phyloP scores from a whole-genome alignment of 2,113 vertebrate genomes.

The Silurus meridionalis region DNA sequence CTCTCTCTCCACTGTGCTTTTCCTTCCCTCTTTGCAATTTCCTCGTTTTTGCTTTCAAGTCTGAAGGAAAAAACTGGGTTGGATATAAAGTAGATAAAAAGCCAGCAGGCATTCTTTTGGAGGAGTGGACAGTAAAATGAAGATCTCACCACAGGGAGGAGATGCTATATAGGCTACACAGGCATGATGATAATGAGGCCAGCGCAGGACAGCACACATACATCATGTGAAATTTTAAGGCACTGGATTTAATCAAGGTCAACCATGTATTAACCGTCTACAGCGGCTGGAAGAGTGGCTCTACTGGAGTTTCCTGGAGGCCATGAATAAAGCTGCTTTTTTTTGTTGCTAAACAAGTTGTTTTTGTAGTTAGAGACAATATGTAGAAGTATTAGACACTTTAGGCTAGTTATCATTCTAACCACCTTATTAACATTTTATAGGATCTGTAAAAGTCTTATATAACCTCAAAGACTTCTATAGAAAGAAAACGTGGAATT shows the following conservation, averaged over 20 bases:
- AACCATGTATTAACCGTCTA: slow-evolving; percentile 3
- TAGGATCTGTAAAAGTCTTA: too few relatives aligned
- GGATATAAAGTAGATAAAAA: slow-evolving; percentile 6
- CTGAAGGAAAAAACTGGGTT: slow-evolving; percentile 8
- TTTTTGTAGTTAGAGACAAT: not conserved
- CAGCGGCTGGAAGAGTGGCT: not conserved
- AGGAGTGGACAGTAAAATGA: slow-evolving; percentile 31
- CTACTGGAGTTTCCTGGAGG: not conserved
- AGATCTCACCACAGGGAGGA: slow-evolving; percentile 11
- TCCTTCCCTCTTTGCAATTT: not conserved
- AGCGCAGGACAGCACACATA: slow-evolving; percentile 25
- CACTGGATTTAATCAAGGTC: slow-evolving; percentile 32
- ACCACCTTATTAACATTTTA: too few relatives aligned
- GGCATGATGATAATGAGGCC: slow-evolving; percentile 29
- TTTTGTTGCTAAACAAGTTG: not conserved
- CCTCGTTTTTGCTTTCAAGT: not conserved
- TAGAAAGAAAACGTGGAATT: too few relatives aligned
- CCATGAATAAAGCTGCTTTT: not conserved
- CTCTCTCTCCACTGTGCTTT: not conserved
- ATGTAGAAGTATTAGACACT: not conserved
- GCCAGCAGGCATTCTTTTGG: slow-evolving; percentile 19
- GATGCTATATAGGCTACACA: slow-evolving; percentile 34
- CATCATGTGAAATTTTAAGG: slow-evolving; percentile 31
- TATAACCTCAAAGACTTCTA: too few relatives aligned
- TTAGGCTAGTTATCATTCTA: not conserved